Conservation (phyloP, 2,797 vertebrate species). For the Coranthus polyacanthus region DNA sequence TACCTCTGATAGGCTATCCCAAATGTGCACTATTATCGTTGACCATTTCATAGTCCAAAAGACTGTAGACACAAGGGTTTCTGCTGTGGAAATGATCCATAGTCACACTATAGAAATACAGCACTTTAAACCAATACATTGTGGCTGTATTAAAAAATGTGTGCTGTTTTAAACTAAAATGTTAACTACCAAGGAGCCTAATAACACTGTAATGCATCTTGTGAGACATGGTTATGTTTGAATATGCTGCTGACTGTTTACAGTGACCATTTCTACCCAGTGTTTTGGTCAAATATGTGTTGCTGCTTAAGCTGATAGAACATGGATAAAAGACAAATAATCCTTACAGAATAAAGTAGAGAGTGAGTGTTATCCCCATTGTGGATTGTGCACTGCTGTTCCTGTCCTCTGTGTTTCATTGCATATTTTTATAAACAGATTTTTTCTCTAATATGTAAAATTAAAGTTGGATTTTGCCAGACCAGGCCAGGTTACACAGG, state of each 20-base stretch:
- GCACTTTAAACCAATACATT: neutral
- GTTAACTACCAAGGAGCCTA: neutral
- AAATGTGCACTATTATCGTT: slow-evolving; percentile 52
- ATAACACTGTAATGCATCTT: neutral
- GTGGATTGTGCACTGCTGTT: slow-evolving; percentile 12
- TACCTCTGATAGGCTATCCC: slow-evolving; percentile 59
- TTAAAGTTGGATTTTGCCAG: slow-evolving; percentile 30
- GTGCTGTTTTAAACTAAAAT: neutral
- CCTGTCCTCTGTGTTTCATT: slow-evolving; percentile 6
- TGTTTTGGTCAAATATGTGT: slow-evolving; percentile 1
- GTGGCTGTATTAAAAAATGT: neutral
- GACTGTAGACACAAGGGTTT: slow-evolving; percentile 18
- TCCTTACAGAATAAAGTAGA: no score
- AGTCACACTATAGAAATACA: slow-evolving; percentile 9
- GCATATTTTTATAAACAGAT: slow-evolving; percentile 27
- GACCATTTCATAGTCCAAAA: slow-evolving; percentile 29
- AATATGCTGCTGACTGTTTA: neutral
- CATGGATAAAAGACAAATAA: neutral
- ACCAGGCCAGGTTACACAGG: slow-evolving; percentile 14
- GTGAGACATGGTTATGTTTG: neutral
- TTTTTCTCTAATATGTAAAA: slow-evolving; percentile 18
- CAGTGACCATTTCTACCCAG: neutral
- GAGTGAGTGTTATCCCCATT: slow-evolving; percentile 4
- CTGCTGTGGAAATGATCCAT: slow-evolving; percentile 31
- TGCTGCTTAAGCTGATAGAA: neutral